Conservation (phyloP, 2,888 invertebrate species). For the Drosophila pseudotakahashii region DNA sequence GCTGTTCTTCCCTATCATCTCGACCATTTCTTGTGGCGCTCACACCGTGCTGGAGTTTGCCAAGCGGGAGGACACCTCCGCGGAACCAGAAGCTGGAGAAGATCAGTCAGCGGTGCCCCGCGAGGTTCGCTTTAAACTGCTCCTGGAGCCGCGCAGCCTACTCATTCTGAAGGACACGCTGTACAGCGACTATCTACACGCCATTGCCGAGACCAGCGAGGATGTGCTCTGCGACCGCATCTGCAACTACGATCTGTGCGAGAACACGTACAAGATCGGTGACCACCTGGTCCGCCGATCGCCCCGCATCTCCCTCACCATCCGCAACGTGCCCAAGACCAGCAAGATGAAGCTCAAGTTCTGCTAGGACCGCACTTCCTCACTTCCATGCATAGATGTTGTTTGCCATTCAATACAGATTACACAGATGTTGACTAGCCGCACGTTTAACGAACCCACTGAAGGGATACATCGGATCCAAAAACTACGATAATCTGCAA, state of each 20-base stretch:
- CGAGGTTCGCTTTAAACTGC: constrained; percentile 88
- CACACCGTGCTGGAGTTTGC: constrained; percentile 94
- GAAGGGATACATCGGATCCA: constrained; percentile 32
- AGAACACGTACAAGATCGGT: constrained; percentile 85
- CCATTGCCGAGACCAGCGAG: constrained; percentile 89
- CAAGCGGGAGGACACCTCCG: constrained; percentile 54
- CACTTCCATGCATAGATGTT: constrained; percentile 16
- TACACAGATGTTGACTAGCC: constrained; percentile 40
- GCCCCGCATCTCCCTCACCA: constrained; percentile 93
- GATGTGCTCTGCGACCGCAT: constrained; percentile 88
- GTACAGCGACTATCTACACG: constrained; percentile 93
- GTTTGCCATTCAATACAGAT: constrained; percentile 8
- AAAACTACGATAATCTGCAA: constrained; percentile 14
- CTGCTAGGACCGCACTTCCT: constrained; percentile 58
- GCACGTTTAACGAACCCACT: constrained; percentile 57
- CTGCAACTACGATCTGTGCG: constrained; percentile 88
- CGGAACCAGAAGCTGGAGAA: not conserved
- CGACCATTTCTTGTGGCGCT: constrained; percentile 96
- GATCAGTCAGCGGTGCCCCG: constrained; percentile 15
- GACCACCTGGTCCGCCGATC: constrained; percentile 90
- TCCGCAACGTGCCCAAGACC: constrained; percentile 96
- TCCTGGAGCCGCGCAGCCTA: constrained; percentile 95
- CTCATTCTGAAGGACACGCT: constrained; percentile 92
- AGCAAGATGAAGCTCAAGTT: constrained; percentile 90
- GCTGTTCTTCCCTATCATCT: constrained; percentile 95